A percentile compares a stretch with the other conserved stretches of the same genome.
These are phyloP conservation scores for Latrodectus geometricus DNA, from an alignment of 1,140 invertebrate genomes.

Conservation along the genomic window DNA sequence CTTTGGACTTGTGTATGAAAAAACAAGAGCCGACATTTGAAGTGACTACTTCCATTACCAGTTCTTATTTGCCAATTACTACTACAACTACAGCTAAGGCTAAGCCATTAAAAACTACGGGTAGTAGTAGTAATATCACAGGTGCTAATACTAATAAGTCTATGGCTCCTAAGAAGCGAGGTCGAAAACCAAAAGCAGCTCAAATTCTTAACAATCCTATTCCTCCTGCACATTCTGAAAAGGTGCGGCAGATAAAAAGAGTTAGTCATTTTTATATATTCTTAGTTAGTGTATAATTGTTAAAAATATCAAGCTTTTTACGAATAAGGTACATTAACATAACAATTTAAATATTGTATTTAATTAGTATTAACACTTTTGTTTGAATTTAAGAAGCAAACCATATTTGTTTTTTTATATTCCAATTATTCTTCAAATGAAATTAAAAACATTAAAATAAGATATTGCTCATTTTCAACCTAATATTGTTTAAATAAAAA, in stretches of 20 bases:
- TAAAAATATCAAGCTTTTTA: not conserved
- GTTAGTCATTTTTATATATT: slow-evolving; percentile 48
- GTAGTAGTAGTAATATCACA: slow-evolving; percentile 28
- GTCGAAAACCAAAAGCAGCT: slow-evolving; percentile 43
- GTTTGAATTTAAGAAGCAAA: not conserved
- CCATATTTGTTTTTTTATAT: no score
- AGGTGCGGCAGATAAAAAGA: slow-evolving; percentile 58
- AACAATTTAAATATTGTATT: not conserved
- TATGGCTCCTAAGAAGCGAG: slow-evolving; percentile 30
- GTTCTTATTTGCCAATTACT: slow-evolving; percentile 28
- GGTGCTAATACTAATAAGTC: slow-evolving; percentile 47
- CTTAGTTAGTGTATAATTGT: no score
- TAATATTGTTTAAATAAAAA: no score
- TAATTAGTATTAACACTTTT: not conserved
- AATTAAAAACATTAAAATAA: no score
- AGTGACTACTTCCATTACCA: slow-evolving; percentile 41
- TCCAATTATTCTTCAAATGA: no score
- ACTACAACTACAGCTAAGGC: slow-evolving; percentile 18
- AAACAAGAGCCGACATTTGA: slow-evolving; percentile 57
- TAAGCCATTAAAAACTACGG: slow-evolving; percentile 14
- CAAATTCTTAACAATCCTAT: slow-evolving; percentile 5
- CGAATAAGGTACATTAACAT: not conserved
- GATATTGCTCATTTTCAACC: no score
- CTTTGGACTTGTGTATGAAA: slow-evolving; percentile 57
- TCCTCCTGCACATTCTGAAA: slow-evolving; percentile 32